These are phyloP conservation scores for Gallinago stenura DNA, from an alignment of 2,797 vertebrate species.

Conservation along the genomic window DNA sequence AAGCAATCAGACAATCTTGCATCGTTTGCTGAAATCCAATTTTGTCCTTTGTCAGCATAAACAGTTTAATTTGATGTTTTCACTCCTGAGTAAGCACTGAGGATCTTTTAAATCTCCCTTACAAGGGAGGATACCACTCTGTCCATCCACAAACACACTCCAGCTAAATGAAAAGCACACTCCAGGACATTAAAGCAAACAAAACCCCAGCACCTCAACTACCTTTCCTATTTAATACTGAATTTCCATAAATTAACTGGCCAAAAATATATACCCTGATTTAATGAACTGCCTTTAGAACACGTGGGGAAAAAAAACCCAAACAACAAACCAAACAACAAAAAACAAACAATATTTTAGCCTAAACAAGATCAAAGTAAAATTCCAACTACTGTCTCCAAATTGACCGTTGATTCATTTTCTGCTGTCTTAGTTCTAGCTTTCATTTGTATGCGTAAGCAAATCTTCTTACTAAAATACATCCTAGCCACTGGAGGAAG, in stretches of 20 bases:
- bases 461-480: background rate
- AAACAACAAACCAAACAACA: background rate
- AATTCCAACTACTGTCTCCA: background rate
- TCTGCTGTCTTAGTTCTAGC: background rate
- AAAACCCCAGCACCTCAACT: background rate
- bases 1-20: conserved; percentile 93
- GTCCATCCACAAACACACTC: conserved; percentile 81
- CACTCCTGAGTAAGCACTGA: conserved; percentile 95
- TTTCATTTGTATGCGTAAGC: background rate
- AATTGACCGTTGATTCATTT: background rate
- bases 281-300: background rate
- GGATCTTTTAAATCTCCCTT: conserved; percentile 82
- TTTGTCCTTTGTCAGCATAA: conserved; percentile 99
- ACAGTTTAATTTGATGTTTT: conserved; percentile 96
- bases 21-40: conserved; percentile 91
- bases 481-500: background rate
- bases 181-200: background rate
- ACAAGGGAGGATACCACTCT: conserved; percentile 81
- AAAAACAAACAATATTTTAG: accelerated
- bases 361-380: background rate
- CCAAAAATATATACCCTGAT: background rate
- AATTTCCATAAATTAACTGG: background rate
- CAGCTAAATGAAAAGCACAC: background rate
- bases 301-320: accelerated
- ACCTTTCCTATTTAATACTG: background rate